Evolutionary conservation across 2,888 invertebrate species (phyloP).

Genomic region (Drosophila leonis): DNA sequence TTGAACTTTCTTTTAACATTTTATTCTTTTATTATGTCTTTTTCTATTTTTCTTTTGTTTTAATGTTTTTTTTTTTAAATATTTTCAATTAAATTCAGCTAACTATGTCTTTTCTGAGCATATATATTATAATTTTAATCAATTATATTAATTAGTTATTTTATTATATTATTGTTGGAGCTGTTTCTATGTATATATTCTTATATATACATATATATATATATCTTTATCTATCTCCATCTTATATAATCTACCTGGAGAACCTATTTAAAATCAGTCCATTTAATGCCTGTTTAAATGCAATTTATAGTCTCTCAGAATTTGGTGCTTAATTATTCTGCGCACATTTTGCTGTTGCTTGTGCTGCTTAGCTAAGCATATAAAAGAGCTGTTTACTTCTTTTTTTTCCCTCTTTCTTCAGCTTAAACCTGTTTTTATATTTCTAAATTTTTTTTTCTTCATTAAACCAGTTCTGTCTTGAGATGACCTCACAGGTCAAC

Average conservation of each 20-base stretch:
- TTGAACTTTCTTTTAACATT: background rate
- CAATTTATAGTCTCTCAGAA: background rate
- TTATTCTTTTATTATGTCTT: background rate
- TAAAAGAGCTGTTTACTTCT: background rate
- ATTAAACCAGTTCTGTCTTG: constrained; percentile 2
- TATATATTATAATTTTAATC: no score
- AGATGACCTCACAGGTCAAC: background rate
- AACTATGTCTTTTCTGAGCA: background rate
- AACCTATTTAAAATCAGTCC: background rate
- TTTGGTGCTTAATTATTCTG: background rate
- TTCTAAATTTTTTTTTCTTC: background rate
- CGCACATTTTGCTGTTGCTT: background rate
- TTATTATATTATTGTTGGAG: background rate
- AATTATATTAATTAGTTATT: background rate
- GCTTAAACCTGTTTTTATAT: background rate
- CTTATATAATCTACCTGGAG: background rate
- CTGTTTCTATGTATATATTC: no score
- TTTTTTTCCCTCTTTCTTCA: background rate
- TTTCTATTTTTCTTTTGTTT: no score
- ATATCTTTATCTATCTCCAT: background rate
- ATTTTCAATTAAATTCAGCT: no score
- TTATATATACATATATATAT: background rate
- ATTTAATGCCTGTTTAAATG: background rate
- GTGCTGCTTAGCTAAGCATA: background rate
- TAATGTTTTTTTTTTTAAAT: no score